A percentile compares a stretch with the other conserved stretches of the same genome.
Evolutionary conservation across 2,113 vertebrate genomes (phyloP).

Genomic region (Grammomys surdaster): DNA sequence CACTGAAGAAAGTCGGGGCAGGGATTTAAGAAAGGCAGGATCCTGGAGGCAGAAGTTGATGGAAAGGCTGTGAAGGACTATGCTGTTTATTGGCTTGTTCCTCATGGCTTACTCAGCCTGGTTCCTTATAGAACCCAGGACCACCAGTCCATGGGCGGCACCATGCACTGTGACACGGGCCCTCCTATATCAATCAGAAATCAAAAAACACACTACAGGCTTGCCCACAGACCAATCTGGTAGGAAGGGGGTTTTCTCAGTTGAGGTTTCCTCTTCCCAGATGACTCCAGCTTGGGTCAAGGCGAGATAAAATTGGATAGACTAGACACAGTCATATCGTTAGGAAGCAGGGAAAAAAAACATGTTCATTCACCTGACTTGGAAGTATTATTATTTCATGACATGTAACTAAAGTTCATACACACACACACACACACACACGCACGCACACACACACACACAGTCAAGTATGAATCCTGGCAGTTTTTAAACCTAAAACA

Average conservation of each 20-base stretch:
- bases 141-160: neutral
- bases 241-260: neutral
- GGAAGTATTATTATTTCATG: neutral
- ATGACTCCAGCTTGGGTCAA: neutral
- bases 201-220: too few relatives aligned
- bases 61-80: too few relatives aligned
- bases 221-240: neutral
- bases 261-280: neutral
- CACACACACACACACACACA: neutral
- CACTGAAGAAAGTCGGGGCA: neutral
- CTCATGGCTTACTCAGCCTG: too few relatives aligned
- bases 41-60: neutral
- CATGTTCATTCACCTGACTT: neutral
- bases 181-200: neutral
- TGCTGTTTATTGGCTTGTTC: neutral
- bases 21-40: neutral
- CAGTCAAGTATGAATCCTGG: neutral
- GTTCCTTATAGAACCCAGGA: neutral
- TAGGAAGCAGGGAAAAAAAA: neutral
- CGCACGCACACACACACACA: neutral
- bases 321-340: neutral
- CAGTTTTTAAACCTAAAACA: constrained; percentile 19
- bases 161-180: neutral
- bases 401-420: neutral
- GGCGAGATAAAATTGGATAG: neutral